Evolutionary conservation across 2,113 vertebrate genomes (phyloP).

Genomic region (Suncus etruscus): DNA sequence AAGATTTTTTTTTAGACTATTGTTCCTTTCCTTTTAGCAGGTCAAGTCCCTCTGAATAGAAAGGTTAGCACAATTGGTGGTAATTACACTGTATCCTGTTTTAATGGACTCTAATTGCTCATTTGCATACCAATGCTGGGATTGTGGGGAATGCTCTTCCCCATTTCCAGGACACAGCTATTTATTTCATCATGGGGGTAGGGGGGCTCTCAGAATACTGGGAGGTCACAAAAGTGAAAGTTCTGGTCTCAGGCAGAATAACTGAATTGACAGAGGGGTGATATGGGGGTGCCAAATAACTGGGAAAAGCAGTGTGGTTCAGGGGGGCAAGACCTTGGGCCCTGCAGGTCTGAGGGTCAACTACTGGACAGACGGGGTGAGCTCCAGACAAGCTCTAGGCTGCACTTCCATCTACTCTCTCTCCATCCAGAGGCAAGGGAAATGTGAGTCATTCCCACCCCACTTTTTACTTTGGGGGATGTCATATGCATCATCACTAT

Average conservation of each 20-base stretch:
- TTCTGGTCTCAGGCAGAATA: slow-evolving; percentile 36
- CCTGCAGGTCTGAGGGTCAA: background rate
- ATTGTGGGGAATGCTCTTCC: slow-evolving; percentile 67
- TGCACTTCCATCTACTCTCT: background rate
- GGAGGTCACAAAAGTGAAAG: slow-evolving; percentile 76
- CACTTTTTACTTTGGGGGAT: background rate
- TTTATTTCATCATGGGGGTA: slow-evolving; percentile 70
- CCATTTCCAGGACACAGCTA: slow-evolving; percentile 81
- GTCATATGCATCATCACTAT: background rate
- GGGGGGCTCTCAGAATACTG: slow-evolving; percentile 76
- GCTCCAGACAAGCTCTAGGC: background rate
- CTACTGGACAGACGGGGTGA: background rate
- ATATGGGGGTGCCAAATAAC: slow-evolving; percentile 18
- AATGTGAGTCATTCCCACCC: background rate
- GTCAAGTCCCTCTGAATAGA: slow-evolving; percentile 85
- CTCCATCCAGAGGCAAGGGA: no score
- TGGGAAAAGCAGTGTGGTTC: background rate
- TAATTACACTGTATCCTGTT: slow-evolving; percentile 88
- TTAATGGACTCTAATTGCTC: slow-evolving; percentile 90
- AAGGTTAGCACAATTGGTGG: slow-evolving; percentile 86
- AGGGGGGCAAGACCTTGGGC: background rate
- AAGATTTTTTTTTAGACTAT: slow-evolving; percentile 69
- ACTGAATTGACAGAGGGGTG: background rate
- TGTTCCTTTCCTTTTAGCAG: slow-evolving; percentile 83
- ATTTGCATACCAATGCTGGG: slow-evolving; percentile 88